Evolutionary conservation across 2,888 invertebrate genomes (phyloP).

Genomic region (Neoaliturus tenellus): DNA sequence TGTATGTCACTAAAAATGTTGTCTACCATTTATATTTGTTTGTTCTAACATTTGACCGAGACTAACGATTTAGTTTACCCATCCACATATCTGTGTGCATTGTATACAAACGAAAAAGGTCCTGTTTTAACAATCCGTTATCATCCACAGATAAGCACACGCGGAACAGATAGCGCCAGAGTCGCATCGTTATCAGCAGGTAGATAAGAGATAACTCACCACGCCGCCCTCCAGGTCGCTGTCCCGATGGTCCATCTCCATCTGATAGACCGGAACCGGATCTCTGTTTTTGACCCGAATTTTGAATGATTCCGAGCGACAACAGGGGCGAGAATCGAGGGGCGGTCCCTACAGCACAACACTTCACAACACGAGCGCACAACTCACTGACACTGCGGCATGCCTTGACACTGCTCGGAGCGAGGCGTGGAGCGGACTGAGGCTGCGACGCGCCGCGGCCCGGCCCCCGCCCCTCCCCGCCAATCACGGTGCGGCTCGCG

Average conservation of each 20-base stretch:
- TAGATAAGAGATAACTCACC: constrained; percentile 76
- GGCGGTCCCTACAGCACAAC: constrained; percentile 41
- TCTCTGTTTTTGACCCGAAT: constrained; percentile 94
- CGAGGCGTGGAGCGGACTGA: constrained; percentile 48
- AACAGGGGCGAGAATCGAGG: not conserved
- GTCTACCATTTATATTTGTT: too few species aligned
- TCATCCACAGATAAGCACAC: too few species aligned
- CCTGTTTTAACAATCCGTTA: too few species aligned
- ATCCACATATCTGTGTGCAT: too few species aligned
- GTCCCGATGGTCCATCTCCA: constrained; percentile 82
- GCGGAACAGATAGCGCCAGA: too few species aligned
- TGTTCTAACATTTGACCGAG: too few species aligned
- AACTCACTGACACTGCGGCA: not conserved
- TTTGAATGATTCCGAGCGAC: constrained; percentile 78
- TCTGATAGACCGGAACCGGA: constrained; percentile 90
- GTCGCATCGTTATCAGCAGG: too few species aligned
- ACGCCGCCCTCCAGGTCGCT: constrained; percentile 86
- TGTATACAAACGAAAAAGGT: too few species aligned
- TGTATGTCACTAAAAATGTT: too few species aligned
- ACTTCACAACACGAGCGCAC: not conserved
- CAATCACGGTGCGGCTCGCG: constrained; percentile 37
- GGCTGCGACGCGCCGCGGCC: not conserved
- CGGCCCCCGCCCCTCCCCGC: constrained; percentile 14
- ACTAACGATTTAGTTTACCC: too few species aligned
- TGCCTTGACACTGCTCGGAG: not conserved